Evolutionary conservation across 2,113 vertebrate genomes (phyloP).

Genomic region (Hippocampus comes): DNA sequence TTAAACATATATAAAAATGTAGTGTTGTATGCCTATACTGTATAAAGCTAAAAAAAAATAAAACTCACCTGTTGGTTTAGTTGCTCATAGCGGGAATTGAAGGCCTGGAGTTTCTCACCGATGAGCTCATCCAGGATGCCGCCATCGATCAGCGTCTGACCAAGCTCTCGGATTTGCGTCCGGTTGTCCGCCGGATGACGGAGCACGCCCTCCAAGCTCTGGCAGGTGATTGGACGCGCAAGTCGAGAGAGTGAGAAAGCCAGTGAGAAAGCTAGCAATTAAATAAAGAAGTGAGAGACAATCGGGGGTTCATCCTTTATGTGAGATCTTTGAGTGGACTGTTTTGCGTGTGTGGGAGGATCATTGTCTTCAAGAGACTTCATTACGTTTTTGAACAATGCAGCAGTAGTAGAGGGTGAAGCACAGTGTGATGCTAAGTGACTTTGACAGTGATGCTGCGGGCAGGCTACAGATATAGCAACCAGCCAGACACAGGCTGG

Average conservation of each 20-base stretch:
- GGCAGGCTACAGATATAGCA: slow-evolving; percentile 60
- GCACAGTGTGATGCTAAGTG: slow-evolving; percentile 49
- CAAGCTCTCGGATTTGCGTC: slow-evolving; percentile 94
- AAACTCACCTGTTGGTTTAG: slow-evolving; percentile 85
- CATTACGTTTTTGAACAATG: slow-evolving; percentile 41
- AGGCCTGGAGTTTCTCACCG: slow-evolving; percentile 90
- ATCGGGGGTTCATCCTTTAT: slow-evolving; percentile 35
- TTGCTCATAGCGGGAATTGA: slow-evolving; percentile 87
- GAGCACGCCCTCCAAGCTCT: slow-evolving; percentile 88
- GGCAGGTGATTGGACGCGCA: slow-evolving; percentile 14
- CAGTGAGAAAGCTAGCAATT: slow-evolving; percentile 9
- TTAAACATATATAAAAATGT: too few relatives aligned
- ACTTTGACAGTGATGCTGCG: slow-evolving; percentile 54
- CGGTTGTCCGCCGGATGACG: slow-evolving; percentile 94
- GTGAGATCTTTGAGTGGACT: slow-evolving; percentile 44
- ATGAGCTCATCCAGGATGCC: slow-evolving; percentile 97
- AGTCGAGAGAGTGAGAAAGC: slow-evolving; percentile 10
- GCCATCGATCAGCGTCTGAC: slow-evolving; percentile 96
- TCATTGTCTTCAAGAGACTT: slow-evolving; percentile 52
- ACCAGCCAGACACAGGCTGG: slow-evolving; percentile 26
- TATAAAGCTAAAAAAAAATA: too few relatives aligned
- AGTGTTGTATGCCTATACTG: too few relatives aligned
- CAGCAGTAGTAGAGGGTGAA: slow-evolving; percentile 46
- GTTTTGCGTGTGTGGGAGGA: slow-evolving; percentile 20
- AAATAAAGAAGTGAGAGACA: slow-evolving; percentile 35